phyloP scores from a whole-genome alignment of 2,797 vertebrate species.

The Champsocephalus esox region DNA sequence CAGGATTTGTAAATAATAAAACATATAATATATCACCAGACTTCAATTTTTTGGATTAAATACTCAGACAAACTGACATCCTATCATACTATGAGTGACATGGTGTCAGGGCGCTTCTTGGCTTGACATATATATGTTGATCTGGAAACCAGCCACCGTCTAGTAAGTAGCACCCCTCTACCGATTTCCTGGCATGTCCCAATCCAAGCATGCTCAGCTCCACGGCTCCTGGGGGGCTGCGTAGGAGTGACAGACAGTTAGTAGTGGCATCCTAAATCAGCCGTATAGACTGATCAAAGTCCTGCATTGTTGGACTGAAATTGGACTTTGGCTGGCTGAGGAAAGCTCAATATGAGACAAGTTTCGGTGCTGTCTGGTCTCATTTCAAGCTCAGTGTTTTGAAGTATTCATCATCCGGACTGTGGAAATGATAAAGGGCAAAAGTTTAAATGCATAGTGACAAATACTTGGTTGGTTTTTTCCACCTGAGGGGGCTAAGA shows the following conservation, averaged over 20 bases:
- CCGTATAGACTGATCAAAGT: slow-evolving; percentile 77
- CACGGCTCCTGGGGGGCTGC: slow-evolving; percentile 53
- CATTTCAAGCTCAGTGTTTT: slow-evolving; percentile 66
- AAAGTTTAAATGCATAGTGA: slow-evolving; percentile 72
- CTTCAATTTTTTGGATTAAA: neutral
- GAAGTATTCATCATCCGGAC: slow-evolving; percentile 70
- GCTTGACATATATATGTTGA: slow-evolving; percentile 32
- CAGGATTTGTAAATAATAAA: neutral
- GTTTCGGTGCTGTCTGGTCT: slow-evolving; percentile 73
- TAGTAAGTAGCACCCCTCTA: slow-evolving; percentile 25
- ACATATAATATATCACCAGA: neutral
- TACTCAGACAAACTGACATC: neutral
- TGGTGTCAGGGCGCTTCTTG: slow-evolving; percentile 11
- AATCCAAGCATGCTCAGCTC: slow-evolving; percentile 43
- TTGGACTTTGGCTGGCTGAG: slow-evolving; percentile 68
- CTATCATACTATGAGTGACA: neutral
- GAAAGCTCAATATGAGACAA: slow-evolving; percentile 53
- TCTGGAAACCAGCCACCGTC: slow-evolving; percentile 28
- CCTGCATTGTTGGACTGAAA: slow-evolving; percentile 72
- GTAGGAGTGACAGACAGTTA: slow-evolving; percentile 72
- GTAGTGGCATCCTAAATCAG: slow-evolving; percentile 69
- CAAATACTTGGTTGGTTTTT: slow-evolving; percentile 64
- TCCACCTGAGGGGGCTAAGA: slow-evolving; percentile 44
- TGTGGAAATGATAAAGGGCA: slow-evolving; percentile 60
- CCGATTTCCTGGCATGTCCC: slow-evolving; percentile 55